Base-by-base conservation (phyloP, 2,888 invertebrate species). In the Zhengitettix transpicula region DNA sequence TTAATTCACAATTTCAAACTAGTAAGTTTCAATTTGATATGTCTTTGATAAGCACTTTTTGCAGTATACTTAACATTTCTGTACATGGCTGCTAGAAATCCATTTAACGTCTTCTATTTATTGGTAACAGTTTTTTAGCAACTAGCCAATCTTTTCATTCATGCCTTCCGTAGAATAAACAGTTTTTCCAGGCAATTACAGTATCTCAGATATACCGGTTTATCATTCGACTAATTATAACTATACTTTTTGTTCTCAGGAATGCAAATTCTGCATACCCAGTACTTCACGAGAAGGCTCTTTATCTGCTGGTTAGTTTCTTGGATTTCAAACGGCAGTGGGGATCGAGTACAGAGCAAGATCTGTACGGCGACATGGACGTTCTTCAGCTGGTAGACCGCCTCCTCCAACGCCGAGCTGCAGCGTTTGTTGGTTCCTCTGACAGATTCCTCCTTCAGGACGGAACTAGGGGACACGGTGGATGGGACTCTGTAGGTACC, bases 281-380 rank as follows among this genome's bases (percentile, higher is more conserved):
- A 0, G 64, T 86, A 2, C 75, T 86, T 63, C 86, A 86, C 65
- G 85, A 85, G 68, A 76, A 81, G 57, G 80, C 80, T 10, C 64
- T 86, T 3, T 71, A 77, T 1, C 71, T 86, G 3, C 82, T 81
- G 69, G 77, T 82, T 9, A 75, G 78, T 61, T 86, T 84, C 70
- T 72, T 86, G 57, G 78, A 82, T 64, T 15, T 61, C 66, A 60
- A 71, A 70, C 66, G 72, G 71, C 15, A 58, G 5, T 75, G 74
- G 60, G 79, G 79, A 28, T 77, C 75, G 40, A 65, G 67, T 8
- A 73, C 77, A 64, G 81, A 82, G 67, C 77, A 76, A 58, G 70
- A 74, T 0, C 67, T 81, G 40, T 83, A 83, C 69, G 76, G 76
- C 67, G 75, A 79, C 44, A 80, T 81, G 80, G 72, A 75, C 0